phyloP scores from a whole-genome alignment of 1,140 invertebrate species.

The Scaptomyza hsui region DNA sequence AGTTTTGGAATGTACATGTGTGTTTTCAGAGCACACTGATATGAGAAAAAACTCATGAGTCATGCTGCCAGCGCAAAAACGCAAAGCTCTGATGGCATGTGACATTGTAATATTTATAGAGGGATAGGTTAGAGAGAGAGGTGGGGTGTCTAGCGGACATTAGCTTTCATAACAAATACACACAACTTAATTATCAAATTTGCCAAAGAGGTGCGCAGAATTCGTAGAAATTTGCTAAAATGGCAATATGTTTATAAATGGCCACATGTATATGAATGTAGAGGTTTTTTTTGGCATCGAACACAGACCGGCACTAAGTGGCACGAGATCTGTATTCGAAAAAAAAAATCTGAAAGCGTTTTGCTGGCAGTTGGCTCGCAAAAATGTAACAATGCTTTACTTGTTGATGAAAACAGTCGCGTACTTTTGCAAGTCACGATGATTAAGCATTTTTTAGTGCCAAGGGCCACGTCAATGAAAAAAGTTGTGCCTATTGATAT shows the following conservation, averaged over 20 bases:
- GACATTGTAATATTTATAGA: constrained; percentile 57
- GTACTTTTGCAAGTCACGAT: constrained; percentile 34
- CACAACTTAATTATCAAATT: constrained; percentile 30
- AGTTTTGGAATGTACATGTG: neutral
- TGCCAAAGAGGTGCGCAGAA: constrained; percentile 25
- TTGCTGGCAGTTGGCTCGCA: constrained; percentile 26
- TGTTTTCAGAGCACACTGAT: constrained; percentile 18
- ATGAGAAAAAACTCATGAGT: constrained; percentile 66
- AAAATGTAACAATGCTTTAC: constrained; percentile 29
- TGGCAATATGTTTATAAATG: constrained; percentile 14
- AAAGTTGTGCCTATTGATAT: neutral
- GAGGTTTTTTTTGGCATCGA: constrained; percentile 48
- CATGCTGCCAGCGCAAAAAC: constrained; percentile 64
- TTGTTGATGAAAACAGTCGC: constrained; percentile 20
- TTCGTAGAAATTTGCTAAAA: constrained; percentile 65
- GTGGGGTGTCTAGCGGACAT: neutral
- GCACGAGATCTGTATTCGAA: constrained; percentile 62
- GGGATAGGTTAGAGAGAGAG: constrained; percentile 40
- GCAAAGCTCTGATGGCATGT: constrained; percentile 54
- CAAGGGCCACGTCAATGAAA: constrained; percentile 44
- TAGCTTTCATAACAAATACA: constrained; percentile 28
- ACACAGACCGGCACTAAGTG: constrained; percentile 47
- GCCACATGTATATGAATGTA: constrained; percentile 1
- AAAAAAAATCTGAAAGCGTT: constrained; percentile 20
- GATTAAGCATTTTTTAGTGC: constrained; percentile 42